Percentiles rank a stretch among this genome's conserved stretches.
Conservation (phyloP, 2,113 vertebrate genomes). For the Melanerpes formicivorus region DNA sequence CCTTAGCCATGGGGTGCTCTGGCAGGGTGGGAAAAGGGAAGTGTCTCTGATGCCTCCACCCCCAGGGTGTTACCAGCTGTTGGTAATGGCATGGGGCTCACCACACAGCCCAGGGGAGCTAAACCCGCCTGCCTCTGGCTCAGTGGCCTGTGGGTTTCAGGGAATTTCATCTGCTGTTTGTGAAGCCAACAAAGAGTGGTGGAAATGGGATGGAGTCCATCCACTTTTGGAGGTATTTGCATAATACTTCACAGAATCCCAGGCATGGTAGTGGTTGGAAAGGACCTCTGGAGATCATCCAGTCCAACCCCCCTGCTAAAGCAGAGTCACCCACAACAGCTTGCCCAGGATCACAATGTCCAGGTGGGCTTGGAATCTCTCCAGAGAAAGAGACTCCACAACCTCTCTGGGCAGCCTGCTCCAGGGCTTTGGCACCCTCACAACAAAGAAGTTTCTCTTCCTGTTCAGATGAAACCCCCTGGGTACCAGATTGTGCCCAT, state of each 20-base stretch:
- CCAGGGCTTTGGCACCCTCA: too few relatives aligned
- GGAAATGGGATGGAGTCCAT: fast-evolving
- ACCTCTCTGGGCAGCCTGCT: too few relatives aligned
- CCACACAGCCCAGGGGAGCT: fast-evolving
- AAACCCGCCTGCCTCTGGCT: neutral
- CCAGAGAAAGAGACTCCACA: too few relatives aligned
- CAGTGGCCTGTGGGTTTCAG: neutral
- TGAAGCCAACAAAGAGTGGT: neutral
- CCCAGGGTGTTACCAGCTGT: fast-evolving
- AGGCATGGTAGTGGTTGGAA: too few relatives aligned
- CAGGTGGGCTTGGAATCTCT: too few relatives aligned
- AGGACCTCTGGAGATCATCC: too few relatives aligned
- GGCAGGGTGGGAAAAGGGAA: neutral
- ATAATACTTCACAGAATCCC: neutral
- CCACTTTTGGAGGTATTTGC: neutral
- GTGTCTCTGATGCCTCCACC: neutral
- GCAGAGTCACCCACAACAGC: too few relatives aligned
- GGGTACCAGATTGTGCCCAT: too few relatives aligned
- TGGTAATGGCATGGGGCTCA: fast-evolving
- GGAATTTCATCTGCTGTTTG: neutral
- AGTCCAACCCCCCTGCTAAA: too few relatives aligned
- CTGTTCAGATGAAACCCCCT: too few relatives aligned
- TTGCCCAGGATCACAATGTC: too few relatives aligned
- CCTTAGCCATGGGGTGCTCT: neutral
- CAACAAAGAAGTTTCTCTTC: too few relatives aligned